Percentiles rank a stretch among this genome's conserved stretches.
phyloP scores from a whole-genome alignment of 2,797 vertebrate genomes.

The Sitta carolinensis region DNA sequence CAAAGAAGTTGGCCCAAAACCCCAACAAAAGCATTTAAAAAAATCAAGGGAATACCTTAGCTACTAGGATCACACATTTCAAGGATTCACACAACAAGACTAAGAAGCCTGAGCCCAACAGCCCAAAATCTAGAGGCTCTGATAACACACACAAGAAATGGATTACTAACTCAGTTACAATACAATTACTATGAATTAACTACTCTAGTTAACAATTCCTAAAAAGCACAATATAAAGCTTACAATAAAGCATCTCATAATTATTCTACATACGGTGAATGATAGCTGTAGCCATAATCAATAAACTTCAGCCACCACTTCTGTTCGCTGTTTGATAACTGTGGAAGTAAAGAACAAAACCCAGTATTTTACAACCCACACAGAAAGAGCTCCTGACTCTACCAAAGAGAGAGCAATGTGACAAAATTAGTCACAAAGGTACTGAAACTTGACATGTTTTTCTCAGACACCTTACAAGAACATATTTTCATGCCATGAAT shows the following conservation, averaged over 20 bases:
- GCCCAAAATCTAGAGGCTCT: background rate
- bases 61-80: background rate
- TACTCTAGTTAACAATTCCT: background rate
- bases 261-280: conserved; percentile 68
- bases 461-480: background rate
- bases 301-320: conserved; percentile 80
- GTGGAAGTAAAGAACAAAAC: conserved; percentile 46
- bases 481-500: background rate
- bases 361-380: background rate
- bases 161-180: background rate
- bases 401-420: background rate
- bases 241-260: background rate
- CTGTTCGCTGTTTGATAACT: conserved; percentile 70
- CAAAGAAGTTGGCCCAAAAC: background rate
- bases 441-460: background rate
- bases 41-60: background rate
- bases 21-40: background rate
- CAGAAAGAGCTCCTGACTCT: background rate
- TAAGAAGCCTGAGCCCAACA: background rate
- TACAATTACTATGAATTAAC: background rate
- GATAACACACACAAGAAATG: background rate
- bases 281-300: conserved; percentile 27
- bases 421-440: background rate
- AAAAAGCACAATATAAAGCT: background rate
- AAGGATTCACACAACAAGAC: background rate